Conservation (phyloP, 2,888 invertebrate species). For the Brachypalpus laphriformis region DNA sequence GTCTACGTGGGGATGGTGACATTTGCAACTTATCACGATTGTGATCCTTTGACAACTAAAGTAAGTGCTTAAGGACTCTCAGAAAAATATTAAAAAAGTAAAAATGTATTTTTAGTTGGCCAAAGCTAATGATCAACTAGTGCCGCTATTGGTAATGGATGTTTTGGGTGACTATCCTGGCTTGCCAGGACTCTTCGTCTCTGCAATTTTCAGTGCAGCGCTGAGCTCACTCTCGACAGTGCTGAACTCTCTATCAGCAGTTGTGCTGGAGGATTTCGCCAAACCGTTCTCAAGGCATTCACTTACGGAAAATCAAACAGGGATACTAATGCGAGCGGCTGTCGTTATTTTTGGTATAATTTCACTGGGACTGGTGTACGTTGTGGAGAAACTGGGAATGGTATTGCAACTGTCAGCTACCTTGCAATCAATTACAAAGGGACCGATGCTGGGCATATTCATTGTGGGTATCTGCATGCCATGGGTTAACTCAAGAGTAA, state of each 20-base stretch:
- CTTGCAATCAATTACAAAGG: slow-evolving; percentile 86
- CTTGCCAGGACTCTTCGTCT: slow-evolving; percentile 93
- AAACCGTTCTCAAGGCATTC: slow-evolving; percentile 86
- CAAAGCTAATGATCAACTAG: slow-evolving; percentile 89
- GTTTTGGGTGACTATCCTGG: slow-evolving; percentile 90
- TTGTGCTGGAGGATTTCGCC: slow-evolving; percentile 90
- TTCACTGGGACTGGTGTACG: slow-evolving; percentile 87
- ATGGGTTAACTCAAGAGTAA: slow-evolving; percentile 86
- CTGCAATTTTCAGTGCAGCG: slow-evolving; percentile 95
- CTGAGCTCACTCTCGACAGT: slow-evolving; percentile 92
- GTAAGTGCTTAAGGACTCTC: too few species aligned
- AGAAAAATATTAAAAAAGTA: too few species aligned
- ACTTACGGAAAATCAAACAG: slow-evolving; percentile 84
- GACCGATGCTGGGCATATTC: slow-evolving; percentile 88
- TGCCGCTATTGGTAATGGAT: slow-evolving; percentile 93
- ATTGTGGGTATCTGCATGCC: slow-evolving; percentile 87
- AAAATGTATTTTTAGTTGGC: slow-evolving; percentile 85
- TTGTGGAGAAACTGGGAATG: slow-evolving; percentile 89
- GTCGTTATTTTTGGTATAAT: slow-evolving; percentile 87
- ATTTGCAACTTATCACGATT: slow-evolving; percentile 89
- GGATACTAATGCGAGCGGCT: slow-evolving; percentile 86
- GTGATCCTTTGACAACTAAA: slow-evolving; percentile 91
- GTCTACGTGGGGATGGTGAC: slow-evolving; percentile 89
- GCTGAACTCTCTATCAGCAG: slow-evolving; percentile 91
- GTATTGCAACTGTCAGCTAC: slow-evolving; percentile 86